Conservation (phyloP, 2,113 vertebrate species). For the Pogona vitticeps region DNA sequence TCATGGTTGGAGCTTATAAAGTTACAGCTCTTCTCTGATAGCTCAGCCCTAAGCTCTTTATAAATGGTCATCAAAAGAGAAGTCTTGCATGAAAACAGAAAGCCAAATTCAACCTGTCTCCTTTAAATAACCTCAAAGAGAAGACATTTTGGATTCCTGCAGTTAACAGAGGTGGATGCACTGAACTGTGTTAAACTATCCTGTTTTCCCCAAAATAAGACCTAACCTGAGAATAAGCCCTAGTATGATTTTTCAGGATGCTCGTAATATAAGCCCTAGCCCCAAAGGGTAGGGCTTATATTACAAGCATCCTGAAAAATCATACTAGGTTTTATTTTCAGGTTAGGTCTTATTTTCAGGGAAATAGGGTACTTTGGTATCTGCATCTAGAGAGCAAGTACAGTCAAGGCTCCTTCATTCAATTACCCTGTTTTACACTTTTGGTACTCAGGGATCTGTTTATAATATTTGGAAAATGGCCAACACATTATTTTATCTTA, state of each 20-base stretch:
- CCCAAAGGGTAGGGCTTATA: too few species aligned
- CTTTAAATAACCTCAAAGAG: neutral
- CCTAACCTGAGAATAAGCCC: too few species aligned
- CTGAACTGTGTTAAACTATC: neutral
- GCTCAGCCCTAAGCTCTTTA: neutral
- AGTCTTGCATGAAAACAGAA: neutral
- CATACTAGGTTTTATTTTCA: too few species aligned
- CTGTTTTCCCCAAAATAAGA: too few species aligned
- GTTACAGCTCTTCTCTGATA: neutral
- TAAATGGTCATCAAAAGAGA: neutral
- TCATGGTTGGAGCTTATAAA: neutral
- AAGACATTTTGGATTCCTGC: neutral
- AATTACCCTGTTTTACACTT: constrained; percentile 11
- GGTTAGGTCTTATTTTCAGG: too few species aligned
- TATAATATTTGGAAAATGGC: constrained; percentile 6
- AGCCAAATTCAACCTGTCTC: fast-evolving
- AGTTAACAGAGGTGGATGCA: neutral
- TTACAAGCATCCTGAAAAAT: too few species aligned
- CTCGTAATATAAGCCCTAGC: too few species aligned
- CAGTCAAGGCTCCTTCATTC: neutral
- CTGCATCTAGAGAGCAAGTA: neutral
- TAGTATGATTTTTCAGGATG: too few species aligned
- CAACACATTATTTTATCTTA: neutral
- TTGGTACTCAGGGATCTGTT: neutral
- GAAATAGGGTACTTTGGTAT: too few species aligned